phyloP scores from a whole-genome alignment of 2,797 vertebrate genomes.

The Pangasius larnaudii region DNA sequence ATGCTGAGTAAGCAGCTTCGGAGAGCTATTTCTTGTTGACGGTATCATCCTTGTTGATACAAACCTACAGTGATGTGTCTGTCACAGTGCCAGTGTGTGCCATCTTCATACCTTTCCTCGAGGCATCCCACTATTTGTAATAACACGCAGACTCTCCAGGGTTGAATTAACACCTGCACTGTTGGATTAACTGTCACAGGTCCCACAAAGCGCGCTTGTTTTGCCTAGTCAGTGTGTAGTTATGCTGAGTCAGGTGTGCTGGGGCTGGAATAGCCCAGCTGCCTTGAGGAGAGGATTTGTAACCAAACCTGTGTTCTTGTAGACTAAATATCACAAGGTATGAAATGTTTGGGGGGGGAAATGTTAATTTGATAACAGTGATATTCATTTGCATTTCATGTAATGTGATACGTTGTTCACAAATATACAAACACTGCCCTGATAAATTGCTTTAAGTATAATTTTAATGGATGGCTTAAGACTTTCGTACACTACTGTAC shows the following conservation, averaged over 20 bases:
- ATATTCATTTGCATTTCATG: neutral
- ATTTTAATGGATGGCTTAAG: no score
- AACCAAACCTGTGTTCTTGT: neutral
- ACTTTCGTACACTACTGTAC: neutral
- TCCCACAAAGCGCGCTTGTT: neutral
- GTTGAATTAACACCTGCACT: no score
- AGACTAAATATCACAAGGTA: neutral
- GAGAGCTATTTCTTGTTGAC: neutral
- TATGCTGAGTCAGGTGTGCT: neutral
- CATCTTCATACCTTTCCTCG: neutral
- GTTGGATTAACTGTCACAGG: neutral
- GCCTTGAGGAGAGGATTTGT: neutral
- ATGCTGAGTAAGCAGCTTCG: slow-evolving; percentile 16
- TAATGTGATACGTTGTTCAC: neutral
- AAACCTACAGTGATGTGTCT: neutral
- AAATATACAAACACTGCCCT: neutral
- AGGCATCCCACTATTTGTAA: neutral
- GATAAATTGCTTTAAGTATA: neutral
- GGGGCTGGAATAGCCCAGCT: neutral
- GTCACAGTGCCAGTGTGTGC: slow-evolving; percentile 10
- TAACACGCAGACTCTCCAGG: neutral
- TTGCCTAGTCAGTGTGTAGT: neutral
- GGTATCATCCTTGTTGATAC: neutral
- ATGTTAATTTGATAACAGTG: neutral
- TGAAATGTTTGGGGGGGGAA: no score